A percentile compares a stretch with the other conserved stretches of the same genome.
Evolutionary conservation across 2,888 invertebrate species (phyloP).

Genomic region (Scelioninae gen. 2): DNA sequence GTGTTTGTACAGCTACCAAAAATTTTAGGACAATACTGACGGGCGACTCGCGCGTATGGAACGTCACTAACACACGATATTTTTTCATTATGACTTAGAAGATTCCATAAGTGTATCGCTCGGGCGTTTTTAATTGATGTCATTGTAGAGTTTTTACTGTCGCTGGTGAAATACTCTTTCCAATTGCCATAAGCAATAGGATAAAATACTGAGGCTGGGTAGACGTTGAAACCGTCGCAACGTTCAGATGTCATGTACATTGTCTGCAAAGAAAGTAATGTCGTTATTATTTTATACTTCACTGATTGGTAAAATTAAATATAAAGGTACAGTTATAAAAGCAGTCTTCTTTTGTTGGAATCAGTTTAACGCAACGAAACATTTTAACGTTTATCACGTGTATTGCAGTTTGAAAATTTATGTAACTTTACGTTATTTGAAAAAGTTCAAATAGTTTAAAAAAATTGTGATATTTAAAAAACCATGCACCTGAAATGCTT

Average conservation of each 20-base stretch:
- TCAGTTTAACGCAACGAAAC: too few relatives aligned
- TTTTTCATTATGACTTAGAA: slow-evolving; percentile 74
- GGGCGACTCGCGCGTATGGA: slow-evolving; percentile 76
- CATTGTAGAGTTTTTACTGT: slow-evolving; percentile 69
- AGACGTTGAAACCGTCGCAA: slow-evolving; percentile 10
- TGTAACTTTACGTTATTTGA: too few relatives aligned
- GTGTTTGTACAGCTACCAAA: slow-evolving; percentile 67
- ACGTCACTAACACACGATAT: slow-evolving; percentile 74
- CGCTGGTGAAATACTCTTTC: slow-evolving; percentile 2
- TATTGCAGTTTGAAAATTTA: too few relatives aligned
- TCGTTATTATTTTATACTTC: too few relatives aligned
- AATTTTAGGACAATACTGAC: slow-evolving; percentile 76
- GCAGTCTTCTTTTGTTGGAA: too few relatives aligned
- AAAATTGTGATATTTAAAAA: too few relatives aligned
- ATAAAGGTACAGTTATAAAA: too few relatives aligned
- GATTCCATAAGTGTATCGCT: slow-evolving; percentile 79
- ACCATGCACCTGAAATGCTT: too few relatives aligned
- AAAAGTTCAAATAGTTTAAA: too few relatives aligned
- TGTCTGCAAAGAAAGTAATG: too few relatives aligned
- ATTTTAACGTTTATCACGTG: too few relatives aligned
- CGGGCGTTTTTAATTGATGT: slow-evolving; percentile 73
- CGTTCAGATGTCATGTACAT: slow-evolving; percentile 1
- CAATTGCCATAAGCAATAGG: slow-evolving; percentile 1
- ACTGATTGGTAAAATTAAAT: too few relatives aligned
- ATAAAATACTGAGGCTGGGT: slow-evolving; percentile 3